phyloP scores from a whole-genome alignment of 2,113 vertebrate species.

The Gasterosteus nipponicus region DNA sequence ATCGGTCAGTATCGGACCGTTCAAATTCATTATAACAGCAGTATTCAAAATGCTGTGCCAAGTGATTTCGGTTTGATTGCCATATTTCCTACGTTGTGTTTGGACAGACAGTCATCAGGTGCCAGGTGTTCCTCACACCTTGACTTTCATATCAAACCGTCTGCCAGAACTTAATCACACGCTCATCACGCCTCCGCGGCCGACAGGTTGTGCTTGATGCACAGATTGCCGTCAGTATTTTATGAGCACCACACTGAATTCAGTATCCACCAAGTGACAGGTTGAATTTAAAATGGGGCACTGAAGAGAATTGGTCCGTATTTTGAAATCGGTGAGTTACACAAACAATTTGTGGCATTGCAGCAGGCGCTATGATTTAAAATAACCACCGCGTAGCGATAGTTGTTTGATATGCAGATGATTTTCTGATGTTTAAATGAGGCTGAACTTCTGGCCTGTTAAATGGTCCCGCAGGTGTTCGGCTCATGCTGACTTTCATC shows the following conservation, averaged over 20 bases:
- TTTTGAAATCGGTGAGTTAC: slow-evolving; percentile 16
- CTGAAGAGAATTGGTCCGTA: neutral
- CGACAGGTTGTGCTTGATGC: slow-evolving; percentile 29
- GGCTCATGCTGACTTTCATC: slow-evolving; percentile 11
- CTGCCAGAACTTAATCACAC: slow-evolving; percentile 7
- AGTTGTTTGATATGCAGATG: slow-evolving; percentile 35
- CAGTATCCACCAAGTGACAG: neutral
- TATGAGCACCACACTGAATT: neutral
- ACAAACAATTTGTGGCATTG: neutral
- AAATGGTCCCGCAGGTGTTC: slow-evolving; percentile 27
- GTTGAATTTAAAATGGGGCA: neutral
- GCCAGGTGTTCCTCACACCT: neutral
- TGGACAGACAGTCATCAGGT: neutral
- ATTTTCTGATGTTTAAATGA: slow-evolving; percentile 33
- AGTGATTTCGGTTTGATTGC: slow-evolving; percentile 13
- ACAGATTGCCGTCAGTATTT: slow-evolving; percentile 26
- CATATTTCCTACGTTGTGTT: neutral
- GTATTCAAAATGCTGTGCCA: neutral
- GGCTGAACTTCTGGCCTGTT: slow-evolving; percentile 15
- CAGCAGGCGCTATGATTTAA: slow-evolving; percentile 17
- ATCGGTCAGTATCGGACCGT: slow-evolving; percentile 43
- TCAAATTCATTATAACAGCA: slow-evolving; percentile 16
- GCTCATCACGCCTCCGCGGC: slow-evolving; percentile 28
- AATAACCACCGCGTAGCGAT: slow-evolving; percentile 20
- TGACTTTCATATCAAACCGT: slow-evolving; percentile 18